Conservation (phyloP, 2,113 vertebrate genomes). For the Oreamnos americanus region DNA sequence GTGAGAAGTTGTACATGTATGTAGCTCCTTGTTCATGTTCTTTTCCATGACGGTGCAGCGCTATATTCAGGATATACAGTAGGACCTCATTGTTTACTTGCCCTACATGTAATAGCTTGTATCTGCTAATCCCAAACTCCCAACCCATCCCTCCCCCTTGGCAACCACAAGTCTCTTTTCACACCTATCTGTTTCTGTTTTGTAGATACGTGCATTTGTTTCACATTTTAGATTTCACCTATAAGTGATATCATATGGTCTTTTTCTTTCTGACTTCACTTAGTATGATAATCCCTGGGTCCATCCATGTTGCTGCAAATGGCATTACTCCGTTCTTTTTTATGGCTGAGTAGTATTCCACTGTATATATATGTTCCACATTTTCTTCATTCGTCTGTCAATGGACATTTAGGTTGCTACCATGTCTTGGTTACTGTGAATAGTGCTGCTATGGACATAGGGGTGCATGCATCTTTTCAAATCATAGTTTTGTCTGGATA, state of each 20-base stretch:
- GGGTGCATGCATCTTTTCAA: background rate
- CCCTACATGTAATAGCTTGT: background rate
- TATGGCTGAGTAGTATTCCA: background rate
- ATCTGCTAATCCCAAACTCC: background rate
- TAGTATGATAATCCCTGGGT: background rate
- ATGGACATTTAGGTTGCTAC: background rate
- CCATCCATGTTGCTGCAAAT: background rate
- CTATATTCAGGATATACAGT: background rate
- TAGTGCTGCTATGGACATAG: background rate
- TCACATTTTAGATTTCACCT: background rate
- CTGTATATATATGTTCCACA: background rate
- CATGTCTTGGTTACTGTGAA: background rate
- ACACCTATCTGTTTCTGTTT: background rate
- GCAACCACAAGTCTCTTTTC: background rate
- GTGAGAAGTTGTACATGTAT: background rate
- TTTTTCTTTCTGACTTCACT: background rate
- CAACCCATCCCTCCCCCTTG: background rate
- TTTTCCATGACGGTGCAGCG: background rate
- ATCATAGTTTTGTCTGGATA: background rate
- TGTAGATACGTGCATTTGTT: background rate
- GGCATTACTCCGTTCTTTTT: background rate
- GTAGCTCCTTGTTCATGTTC: background rate
- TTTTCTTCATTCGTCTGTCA: background rate
- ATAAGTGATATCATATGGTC: background rate
- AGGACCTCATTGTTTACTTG: background rate